Evolutionary conservation across 1,140 invertebrate genomes (phyloP).

Genomic region (Caenorhabditis remanei): DNA sequence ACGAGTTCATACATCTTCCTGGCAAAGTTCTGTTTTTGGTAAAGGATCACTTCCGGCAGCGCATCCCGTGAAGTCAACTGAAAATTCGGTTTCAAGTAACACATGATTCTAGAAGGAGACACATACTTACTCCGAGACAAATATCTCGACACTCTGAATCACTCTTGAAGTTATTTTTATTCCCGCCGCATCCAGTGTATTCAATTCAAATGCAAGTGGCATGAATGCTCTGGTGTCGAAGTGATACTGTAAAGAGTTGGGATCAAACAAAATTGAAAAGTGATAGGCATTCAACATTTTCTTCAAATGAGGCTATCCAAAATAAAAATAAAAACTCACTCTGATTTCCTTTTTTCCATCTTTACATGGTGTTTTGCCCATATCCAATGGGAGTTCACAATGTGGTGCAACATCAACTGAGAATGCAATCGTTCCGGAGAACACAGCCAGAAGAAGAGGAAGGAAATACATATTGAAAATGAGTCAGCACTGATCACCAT

Average conservation of each 20-base stretch:
- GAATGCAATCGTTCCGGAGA: background rate
- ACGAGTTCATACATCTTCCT: background rate
- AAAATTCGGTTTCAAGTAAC: background rate
- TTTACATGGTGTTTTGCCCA: conserved; percentile 41
- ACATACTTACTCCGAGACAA: background rate
- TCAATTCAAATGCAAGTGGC: conserved; percentile 9
- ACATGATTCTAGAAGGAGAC: too few species aligned
- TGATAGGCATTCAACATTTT: too few species aligned
- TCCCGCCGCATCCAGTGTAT: conserved; percentile 33
- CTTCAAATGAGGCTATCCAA: too few species aligned
- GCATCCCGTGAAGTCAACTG: background rate
- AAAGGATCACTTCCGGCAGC: background rate
- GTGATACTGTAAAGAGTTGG: background rate
- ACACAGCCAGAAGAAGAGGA: background rate
- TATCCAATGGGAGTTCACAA: conserved; percentile 31
- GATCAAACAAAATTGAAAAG: too few species aligned
- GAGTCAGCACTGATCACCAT: too few species aligned
- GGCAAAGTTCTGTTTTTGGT: background rate
- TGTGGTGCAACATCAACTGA: background rate
- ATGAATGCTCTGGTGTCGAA: conserved; percentile 1
- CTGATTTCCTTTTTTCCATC: conserved; percentile 22
- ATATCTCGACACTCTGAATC: background rate
- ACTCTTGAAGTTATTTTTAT: conserved; percentile 25
- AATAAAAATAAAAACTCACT: background rate
- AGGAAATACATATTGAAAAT: background rate